These are phyloP conservation scores for Sciaenops ocellatus DNA, from an alignment of 2,797 vertebrate species.

Conservation along the genomic window DNA sequence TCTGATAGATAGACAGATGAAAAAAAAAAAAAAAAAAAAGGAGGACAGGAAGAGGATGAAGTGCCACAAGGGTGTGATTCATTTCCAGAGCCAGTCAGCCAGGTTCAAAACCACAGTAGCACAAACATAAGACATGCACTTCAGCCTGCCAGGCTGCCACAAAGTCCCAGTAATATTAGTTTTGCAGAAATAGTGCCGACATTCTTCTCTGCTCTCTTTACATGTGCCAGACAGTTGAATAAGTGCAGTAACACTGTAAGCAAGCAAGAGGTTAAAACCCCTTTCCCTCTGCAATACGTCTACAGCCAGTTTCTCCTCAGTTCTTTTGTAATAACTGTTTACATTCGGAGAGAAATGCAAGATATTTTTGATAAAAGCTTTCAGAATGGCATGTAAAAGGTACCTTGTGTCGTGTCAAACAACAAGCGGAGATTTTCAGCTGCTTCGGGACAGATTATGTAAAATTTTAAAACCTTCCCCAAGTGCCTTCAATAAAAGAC, in stretches of 20 bases:
- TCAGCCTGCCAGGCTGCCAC: conserved; percentile 26
- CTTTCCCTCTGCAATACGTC: conserved; percentile 14
- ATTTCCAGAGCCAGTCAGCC: conserved; percentile 38
- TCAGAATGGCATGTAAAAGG: background rate
- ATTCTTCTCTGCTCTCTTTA: conserved; percentile 19
- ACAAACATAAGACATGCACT: conserved; percentile 37
- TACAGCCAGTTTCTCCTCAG: conserved; percentile 3
- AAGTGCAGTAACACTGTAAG: conserved; percentile 28
- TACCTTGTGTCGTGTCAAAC: background rate
- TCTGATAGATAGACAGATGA: conserved; percentile 6
- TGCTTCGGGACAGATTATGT: background rate
- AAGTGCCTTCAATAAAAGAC: no score
- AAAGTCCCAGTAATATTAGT: conserved; percentile 30
- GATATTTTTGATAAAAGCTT: conserved; percentile 4
- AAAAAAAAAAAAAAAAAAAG: conserved; percentile 14
- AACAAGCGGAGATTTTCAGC: background rate
- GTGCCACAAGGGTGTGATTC: conserved; percentile 29
- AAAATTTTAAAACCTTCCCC: no score
- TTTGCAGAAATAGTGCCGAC: conserved; percentile 49
- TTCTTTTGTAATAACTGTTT: conserved; percentile 4
- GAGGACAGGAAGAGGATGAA: conserved; percentile 2
- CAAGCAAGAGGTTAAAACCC: conserved; percentile 36
- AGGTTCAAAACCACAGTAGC: conserved; percentile 43
- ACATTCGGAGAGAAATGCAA: conserved; percentile 7
- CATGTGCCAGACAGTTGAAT: conserved; percentile 37